Evolutionary conservation across 2,888 invertebrate species (phyloP), one percentile per base, ranked within the genome.

Genomic region (Coelogynopora nodosa): DNA sequence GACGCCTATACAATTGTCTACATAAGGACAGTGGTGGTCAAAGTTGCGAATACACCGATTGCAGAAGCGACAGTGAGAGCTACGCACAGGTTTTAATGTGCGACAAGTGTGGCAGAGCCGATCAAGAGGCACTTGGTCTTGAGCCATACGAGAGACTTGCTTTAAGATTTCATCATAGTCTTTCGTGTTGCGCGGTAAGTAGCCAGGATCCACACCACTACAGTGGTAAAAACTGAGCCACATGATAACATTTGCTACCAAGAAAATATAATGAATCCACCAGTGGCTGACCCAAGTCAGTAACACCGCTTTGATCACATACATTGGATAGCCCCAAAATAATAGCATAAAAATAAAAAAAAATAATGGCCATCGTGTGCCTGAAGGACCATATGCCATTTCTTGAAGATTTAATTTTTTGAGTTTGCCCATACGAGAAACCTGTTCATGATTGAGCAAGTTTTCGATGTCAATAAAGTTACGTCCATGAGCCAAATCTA

Each of bases 11-110:
- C 97, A 97, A 91, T 97, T 97, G 92, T 96, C 96, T 89, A 97
- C 96, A 91, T 97, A 97, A 0, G 97, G 97, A 91, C 97, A 97
- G 91, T 97, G 97, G 92, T 97, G 97, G 91, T 97, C 97, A 90
- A 97, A 96, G 91, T 96, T 96, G 0, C 94, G 94, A 0, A 96
- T 95, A 90, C 96, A 96, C 87, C 96, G 94, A 91, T 96, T 96
- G 92, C 97, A 97, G 86, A 96, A 94, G 84, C 96, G 94, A 90
- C 97, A 97, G 91, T 97, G 97, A 91, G 97, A 97, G 1, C 96
- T 96, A 90, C 97, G 93, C 67, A 96, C 91, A 0, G 97, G 96
- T 88, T 96, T 94, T 88, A 97, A 93, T 89, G 96, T 96, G 86
- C 96, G 94, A 90, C 97, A 97, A 82, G 96, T 96, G 90, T 97